Base-by-base conservation (phyloP, 2,888 invertebrate species). In the Zelleria hepariella region DNA sequence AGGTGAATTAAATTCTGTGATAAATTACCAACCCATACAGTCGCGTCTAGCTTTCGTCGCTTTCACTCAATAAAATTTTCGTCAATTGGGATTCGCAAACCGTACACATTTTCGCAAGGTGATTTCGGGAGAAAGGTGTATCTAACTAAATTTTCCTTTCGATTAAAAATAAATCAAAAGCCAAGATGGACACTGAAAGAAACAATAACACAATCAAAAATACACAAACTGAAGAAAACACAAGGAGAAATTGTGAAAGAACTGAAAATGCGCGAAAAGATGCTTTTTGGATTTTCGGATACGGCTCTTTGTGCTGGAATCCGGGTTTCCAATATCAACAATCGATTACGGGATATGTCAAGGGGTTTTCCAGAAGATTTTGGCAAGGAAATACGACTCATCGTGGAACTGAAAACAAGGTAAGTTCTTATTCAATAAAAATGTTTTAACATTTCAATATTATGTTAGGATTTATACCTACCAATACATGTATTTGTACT, bases 261-360 rank as follows among this genome's bases (percentile, higher is more conserved):
- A 77, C 78, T 57, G 66, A 68, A 58, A 74, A 67, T 47, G 69
- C 63, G 57, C 77, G 82, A 65, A 86, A 78, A 57, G 89, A 90
- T 61, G 86, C 90, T 21, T 78, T 95, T 74, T 98, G 97, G 97
- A 92, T 98, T 25, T 98, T 98, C 75, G 98, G 98, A 0, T 98
- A 98, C 72, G 98, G 98, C 3, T 98, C 97, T 0, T 82, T 98
- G 57, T 96, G 98, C 82, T 98, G 98, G 98, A 93, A 95, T 82
- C 96, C 96, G 0, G 98, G 98, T 58, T 98, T 98, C 78, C 93
- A 94, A 58, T 97, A 93, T 76, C 91, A 92, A 68, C 92, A 93
- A 71, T 94, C 94, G 61, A 86, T 95, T 15, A 93, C 94, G 15
- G 98, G 98, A n/a, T 94, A 93, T 73, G 91, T 96, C 8, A 91